Evolutionary conservation across 2,888 invertebrate genomes (phyloP).

Genomic region (Pollenia angustigena): DNA sequence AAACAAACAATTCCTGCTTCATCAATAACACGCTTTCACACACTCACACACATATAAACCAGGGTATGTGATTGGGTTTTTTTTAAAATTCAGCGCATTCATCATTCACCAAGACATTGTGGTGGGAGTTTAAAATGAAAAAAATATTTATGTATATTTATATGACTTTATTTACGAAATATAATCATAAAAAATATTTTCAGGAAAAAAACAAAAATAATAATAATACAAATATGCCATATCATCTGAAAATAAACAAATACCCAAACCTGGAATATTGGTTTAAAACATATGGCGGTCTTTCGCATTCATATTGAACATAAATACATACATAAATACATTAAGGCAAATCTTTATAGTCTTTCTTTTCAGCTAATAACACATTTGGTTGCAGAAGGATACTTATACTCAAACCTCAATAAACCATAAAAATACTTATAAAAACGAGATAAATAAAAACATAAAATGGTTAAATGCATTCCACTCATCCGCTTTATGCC

Average conservation of each 20-base stretch:
- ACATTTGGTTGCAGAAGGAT: conserved; percentile 15
- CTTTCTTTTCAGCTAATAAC: conserved; percentile 50
- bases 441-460: conserved; percentile 54
- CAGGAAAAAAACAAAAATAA: conserved; percentile 28
- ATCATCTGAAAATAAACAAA: conserved; percentile 60
- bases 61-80: background rate
- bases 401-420: conserved; percentile 44
- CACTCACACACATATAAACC: background rate
- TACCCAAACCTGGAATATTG: conserved; percentile 25
- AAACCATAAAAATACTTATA: conserved; percentile 62
- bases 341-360: conserved; percentile 49
- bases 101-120: conserved; percentile 50
- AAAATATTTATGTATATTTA: conserved; percentile 16
- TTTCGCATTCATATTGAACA: background rate
- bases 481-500: conserved; percentile 40
- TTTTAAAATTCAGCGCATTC: conserved; percentile 50
- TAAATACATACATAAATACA: background rate
- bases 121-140: conserved; percentile 8
- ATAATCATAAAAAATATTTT: conserved; percentile 62
- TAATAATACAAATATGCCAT: conserved; percentile 45
- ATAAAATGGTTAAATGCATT: conserved; percentile 70
- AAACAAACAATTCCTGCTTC: conserved; percentile 18
- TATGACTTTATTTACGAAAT: conserved; percentile 69
- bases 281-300: conserved; percentile 30
- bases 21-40: conserved; percentile 44